These are phyloP conservation scores for Collichthys lucidus DNA, from an alignment of 2,113 vertebrate species.

Conservation along the genomic window DNA sequence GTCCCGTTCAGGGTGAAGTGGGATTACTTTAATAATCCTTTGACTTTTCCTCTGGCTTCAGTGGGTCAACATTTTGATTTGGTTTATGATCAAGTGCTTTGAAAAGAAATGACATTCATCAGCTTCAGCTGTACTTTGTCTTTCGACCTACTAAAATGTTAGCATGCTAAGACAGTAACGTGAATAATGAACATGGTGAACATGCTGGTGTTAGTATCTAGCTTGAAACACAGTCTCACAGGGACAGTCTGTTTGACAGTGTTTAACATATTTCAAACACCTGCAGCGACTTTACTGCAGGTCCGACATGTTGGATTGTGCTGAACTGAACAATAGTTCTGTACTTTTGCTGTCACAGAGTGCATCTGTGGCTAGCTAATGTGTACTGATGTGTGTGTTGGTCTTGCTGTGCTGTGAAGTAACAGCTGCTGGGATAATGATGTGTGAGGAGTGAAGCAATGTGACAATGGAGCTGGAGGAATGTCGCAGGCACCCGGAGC, in stretches of 20 bases:
- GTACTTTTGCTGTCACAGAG: not conserved
- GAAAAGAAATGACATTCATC: not conserved
- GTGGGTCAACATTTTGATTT: not conserved
- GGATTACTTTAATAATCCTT: not conserved
- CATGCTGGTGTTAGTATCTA: not conserved
- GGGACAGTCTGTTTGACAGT: too few relatives aligned
- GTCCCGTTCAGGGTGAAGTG: not conserved
- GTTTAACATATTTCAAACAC: not conserved
- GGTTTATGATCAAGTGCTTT: too few relatives aligned
- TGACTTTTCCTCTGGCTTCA: not conserved
- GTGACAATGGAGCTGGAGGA: conserved; percentile 66
- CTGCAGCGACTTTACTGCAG: not conserved
- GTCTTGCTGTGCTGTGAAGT: conserved; percentile 40
- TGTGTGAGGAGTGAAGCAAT: conserved; percentile 68
- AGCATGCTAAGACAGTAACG: too few relatives aligned
- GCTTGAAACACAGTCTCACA: not conserved
- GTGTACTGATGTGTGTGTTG: conserved; percentile 36
- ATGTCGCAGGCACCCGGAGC: conserved; percentile 55
- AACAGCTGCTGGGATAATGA: conserved; percentile 74
- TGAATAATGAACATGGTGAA: not conserved
- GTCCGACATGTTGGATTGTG: not conserved
- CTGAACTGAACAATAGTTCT: not conserved
- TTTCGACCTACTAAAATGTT: not conserved
- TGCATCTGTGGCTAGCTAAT: conserved; percentile 10
- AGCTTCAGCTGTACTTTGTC: not conserved